Conservation (phyloP, 2,888 invertebrate genomes). For the Neoascia interrupta region DNA sequence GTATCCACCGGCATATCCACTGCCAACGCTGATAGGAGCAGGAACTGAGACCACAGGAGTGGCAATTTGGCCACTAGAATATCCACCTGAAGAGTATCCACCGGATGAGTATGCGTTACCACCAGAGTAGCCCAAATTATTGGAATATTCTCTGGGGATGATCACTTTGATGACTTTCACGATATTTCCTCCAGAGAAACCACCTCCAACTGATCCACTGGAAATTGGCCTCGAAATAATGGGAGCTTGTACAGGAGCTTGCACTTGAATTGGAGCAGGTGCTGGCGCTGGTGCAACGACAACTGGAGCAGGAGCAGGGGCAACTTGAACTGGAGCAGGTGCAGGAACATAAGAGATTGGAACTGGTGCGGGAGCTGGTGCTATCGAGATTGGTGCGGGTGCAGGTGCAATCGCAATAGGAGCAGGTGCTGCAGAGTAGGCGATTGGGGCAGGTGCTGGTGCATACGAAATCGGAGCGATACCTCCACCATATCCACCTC, state of each 20-base stretch:
- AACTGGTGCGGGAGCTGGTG: constrained; percentile 8
- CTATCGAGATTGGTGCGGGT: too few species aligned
- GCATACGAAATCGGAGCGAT: constrained; percentile 4
- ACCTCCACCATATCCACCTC: constrained; percentile 12
- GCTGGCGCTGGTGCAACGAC: constrained; percentile 6
- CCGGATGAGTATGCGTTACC: constrained; percentile 22
- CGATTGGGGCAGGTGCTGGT: too few species aligned
- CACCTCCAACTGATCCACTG: constrained; percentile 14
- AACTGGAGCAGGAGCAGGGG: constrained; percentile 6
- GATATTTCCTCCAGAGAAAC: constrained; percentile 17
- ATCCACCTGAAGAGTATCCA: constrained; percentile 25
- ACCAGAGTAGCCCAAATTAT: constrained; percentile 17
- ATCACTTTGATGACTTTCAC: constrained; percentile 51
- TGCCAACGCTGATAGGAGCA: constrained; percentile 15
- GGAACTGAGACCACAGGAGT: background rate
- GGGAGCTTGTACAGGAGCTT: background rate
- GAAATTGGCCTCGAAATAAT: too few species aligned
- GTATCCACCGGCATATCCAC: constrained; percentile 20
- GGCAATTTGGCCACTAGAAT: constrained; percentile 16
- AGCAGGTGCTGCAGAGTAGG: too few species aligned
- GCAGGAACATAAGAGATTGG: background rate
- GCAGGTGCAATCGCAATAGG: too few species aligned
- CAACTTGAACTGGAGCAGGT: background rate
- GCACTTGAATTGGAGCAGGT: constrained; percentile 5
- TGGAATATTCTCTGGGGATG: constrained; percentile 34